Percentiles rank a stretch among this genome's conserved stretches.
These are phyloP conservation scores for Hyles lineata DNA, from an alignment of 2,888 invertebrate genomes.

Conservation along the genomic window DNA sequence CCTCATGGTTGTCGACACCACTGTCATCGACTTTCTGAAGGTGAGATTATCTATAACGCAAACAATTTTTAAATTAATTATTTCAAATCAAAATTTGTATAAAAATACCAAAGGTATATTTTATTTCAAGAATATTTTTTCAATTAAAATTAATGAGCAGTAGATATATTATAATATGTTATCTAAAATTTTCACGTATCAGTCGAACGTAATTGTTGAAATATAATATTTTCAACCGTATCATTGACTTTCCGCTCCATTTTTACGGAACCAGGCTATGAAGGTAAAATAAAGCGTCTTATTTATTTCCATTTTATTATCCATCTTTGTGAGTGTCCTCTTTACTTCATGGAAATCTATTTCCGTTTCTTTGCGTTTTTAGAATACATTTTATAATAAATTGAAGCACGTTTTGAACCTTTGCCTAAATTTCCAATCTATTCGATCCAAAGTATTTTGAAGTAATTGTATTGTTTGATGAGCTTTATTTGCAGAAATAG, in stretches of 20 bases:
- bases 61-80: no score
- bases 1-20: constrained; percentile 95
- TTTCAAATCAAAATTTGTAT: no score
- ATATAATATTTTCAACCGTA: constrained; percentile 49
- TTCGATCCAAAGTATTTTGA: constrained; percentile 21
- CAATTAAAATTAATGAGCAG: not conserved
- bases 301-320: constrained; percentile 60
- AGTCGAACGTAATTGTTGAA: not conserved
- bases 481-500: constrained; percentile 32
- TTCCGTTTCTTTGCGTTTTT: constrained; percentile 49
- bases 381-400: constrained; percentile 48
- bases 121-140: not conserved
- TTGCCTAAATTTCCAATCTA: constrained; percentile 10
- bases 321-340: constrained; percentile 67
- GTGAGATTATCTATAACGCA: constrained; percentile 70
- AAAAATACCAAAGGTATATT: no score
- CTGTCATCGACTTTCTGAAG: constrained; percentile 93
- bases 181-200: not conserved
- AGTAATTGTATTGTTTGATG: constrained; percentile 29
- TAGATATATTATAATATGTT: not conserved
- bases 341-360: constrained; percentile 54
- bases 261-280: constrained; percentile 80
- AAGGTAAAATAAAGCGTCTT: constrained; percentile 75
- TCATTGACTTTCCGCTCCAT: constrained; percentile 79
- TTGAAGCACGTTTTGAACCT: constrained; percentile 61